These are phyloP conservation scores for Pseudorhombus dupliciocellatus DNA, from an alignment of 2,113 vertebrate species.

Conservation along the genomic window DNA sequence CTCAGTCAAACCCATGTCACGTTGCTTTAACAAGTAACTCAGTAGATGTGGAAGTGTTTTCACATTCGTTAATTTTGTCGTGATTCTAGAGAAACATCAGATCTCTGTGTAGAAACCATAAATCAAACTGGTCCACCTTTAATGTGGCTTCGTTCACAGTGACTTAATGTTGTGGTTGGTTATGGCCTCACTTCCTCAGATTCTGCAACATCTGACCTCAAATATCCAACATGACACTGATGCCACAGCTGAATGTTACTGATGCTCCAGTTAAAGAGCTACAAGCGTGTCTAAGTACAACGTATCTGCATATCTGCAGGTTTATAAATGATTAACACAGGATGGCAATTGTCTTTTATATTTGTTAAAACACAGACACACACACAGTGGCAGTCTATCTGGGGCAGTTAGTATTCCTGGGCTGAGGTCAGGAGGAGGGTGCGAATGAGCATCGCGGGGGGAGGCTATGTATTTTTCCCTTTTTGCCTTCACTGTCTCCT, in stretches of 20 bases:
- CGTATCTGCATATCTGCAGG: too few species aligned
- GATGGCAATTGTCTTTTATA: background rate
- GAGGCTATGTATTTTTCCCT: background rate
- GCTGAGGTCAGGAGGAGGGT: constrained; percentile 22
- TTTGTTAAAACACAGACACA: constrained; percentile 2
- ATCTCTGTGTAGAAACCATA: background rate
- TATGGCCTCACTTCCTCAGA: background rate
- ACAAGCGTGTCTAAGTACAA: too few species aligned
- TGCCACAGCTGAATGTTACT: too few species aligned
- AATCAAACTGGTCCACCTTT: background rate
- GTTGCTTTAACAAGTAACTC: background rate
- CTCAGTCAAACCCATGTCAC: background rate
- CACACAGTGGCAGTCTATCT: background rate
- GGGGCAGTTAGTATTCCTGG: constrained; percentile 14
- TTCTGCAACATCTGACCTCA: background rate
- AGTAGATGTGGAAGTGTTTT: background rate
- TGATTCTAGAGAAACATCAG: background rate
- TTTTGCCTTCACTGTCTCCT: background rate
- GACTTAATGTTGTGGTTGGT: background rate
- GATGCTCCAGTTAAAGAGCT: too few species aligned
- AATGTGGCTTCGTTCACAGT: too few species aligned
- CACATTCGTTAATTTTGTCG: background rate
- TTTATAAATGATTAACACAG: too few species aligned
- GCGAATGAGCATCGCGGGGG: background rate
- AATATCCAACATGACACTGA: background rate